Conservation (phyloP, 2,888 invertebrate genomes). For the Acanthosepion pharaonis region DNA sequence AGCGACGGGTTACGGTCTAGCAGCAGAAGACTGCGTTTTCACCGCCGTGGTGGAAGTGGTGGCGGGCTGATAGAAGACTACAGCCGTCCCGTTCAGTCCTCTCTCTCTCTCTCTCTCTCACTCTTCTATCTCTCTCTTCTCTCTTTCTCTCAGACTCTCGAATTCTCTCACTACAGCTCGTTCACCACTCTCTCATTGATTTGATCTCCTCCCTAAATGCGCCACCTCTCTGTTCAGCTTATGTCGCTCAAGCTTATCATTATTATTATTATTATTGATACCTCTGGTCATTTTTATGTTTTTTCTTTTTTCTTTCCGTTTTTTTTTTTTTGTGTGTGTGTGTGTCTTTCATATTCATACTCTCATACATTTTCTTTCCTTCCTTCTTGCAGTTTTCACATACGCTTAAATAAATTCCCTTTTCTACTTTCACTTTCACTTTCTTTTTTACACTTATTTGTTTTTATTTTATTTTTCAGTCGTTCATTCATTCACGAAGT, state of each 20-base stretch:
- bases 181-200: background rate
- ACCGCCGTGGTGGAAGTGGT: background rate
- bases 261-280: too few relatives aligned
- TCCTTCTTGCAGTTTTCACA: background rate
- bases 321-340: too few relatives aligned
- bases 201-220: background rate
- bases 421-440: background rate
- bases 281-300: too few relatives aligned
- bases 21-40: constrained; percentile 34
- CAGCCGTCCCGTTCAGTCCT: constrained; percentile 35
- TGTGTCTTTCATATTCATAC: too few relatives aligned
- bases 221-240: background rate
- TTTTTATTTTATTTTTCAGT: background rate
- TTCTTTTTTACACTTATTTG: background rate
- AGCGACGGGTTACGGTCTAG: constrained; percentile 14
- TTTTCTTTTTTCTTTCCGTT: too few relatives aligned
- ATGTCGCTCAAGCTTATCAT: background rate
- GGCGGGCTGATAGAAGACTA: constrained; percentile 41
- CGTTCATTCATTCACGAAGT: background rate
- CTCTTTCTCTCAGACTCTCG: background rate
- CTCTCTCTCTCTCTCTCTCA: background rate
- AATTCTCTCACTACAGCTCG: too few relatives aligned
- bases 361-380: background rate
- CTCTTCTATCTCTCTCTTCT: background rate
- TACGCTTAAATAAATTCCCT: too few relatives aligned